Percentiles rank a stretch among this genome's conserved stretches.
Evolutionary conservation across 1,140 invertebrate species (phyloP).

Genomic region (Mactra quadrangularis): DNA sequence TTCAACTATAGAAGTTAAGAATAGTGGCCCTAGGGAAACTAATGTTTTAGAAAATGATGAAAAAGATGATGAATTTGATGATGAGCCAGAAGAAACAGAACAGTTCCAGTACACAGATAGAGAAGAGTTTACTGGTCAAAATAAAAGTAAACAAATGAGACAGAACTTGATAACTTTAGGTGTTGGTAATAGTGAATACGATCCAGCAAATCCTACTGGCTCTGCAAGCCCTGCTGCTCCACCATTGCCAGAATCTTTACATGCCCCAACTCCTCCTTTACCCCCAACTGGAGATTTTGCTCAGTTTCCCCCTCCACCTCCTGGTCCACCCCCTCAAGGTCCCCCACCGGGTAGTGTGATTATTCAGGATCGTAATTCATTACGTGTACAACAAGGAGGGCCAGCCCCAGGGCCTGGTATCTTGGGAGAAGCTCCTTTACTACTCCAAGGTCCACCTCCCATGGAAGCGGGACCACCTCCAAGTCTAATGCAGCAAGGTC

Average conservation of each 20-base stretch:
- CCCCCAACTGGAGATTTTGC: slow-evolving; percentile 42
- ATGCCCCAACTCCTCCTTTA: slow-evolving; percentile 49
- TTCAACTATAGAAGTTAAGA: slow-evolving; percentile 68
- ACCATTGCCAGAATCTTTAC: slow-evolving; percentile 40
- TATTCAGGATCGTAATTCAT: slow-evolving; percentile 33
- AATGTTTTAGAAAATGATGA: slow-evolving; percentile 27
- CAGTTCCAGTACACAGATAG: slow-evolving; percentile 58
- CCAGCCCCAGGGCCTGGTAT: slow-evolving; percentile 42
- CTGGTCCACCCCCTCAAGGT: slow-evolving; percentile 51
- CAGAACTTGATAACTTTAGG: slow-evolving; percentile 51
- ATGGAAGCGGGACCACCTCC: slow-evolving; percentile 44
- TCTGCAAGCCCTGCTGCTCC: slow-evolving; percentile 19
- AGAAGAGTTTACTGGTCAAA: slow-evolving; percentile 52
- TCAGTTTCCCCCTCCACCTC: slow-evolving; percentile 58
- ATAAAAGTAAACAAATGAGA: slow-evolving; percentile 50
- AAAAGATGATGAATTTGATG: slow-evolving; percentile 55
- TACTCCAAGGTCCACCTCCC: slow-evolving; percentile 30
- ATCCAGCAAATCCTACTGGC: slow-evolving; percentile 42
- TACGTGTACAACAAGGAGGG: slow-evolving; percentile 15
- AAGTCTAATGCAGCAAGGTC: slow-evolving; percentile 46
- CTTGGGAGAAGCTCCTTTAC: slow-evolving; percentile 45
- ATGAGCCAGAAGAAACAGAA: slow-evolving; percentile 57
- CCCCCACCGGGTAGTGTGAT: slow-evolving; percentile 43
- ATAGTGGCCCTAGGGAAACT: slow-evolving; percentile 7
- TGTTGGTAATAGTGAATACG: slow-evolving; percentile 31